phyloP scores from a whole-genome alignment of 2,113 vertebrate species.

The Nanorana parkeri region DNA sequence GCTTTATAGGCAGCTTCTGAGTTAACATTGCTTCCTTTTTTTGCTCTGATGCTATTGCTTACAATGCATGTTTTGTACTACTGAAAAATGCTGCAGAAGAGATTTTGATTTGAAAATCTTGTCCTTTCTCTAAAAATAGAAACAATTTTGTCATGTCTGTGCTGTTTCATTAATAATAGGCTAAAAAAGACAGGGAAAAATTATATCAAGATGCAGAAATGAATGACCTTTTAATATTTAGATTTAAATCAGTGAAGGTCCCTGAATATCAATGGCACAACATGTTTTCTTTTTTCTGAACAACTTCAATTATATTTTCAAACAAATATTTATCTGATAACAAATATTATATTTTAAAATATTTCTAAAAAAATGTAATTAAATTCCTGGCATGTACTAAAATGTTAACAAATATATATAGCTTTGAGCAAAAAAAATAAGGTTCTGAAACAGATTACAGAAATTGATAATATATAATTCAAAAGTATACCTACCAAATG shows the following conservation, averaged over 20 bases:
- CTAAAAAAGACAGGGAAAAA: slow-evolving; percentile 47
- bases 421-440: background rate
- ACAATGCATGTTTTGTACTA: slow-evolving; percentile 44
- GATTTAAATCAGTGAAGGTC: slow-evolving; percentile 32
- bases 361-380: background rate
- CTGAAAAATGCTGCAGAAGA: slow-evolving; percentile 29
- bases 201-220: slow-evolving; percentile 29
- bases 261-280: slow-evolving; percentile 1
- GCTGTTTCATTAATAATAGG: slow-evolving; percentile 48
- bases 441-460: background rate
- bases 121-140: slow-evolving; percentile 45
- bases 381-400: background rate
- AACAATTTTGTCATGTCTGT: slow-evolving; percentile 40
- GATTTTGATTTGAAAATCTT: slow-evolving; percentile 43
- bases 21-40: slow-evolving; percentile 4
- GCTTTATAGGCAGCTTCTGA: background rate
- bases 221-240: slow-evolving; percentile 34
- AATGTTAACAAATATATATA: background rate
- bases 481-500: no score
- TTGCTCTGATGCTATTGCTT: slow-evolving; percentile 15
- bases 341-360: background rate
- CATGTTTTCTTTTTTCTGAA: background rate
- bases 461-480: no score
- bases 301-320: background rate
- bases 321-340: slow-evolving; percentile 6